These are phyloP conservation scores for Hydropotes inermis DNA, from an alignment of 2,113 vertebrate species.

Conservation along the genomic window DNA sequence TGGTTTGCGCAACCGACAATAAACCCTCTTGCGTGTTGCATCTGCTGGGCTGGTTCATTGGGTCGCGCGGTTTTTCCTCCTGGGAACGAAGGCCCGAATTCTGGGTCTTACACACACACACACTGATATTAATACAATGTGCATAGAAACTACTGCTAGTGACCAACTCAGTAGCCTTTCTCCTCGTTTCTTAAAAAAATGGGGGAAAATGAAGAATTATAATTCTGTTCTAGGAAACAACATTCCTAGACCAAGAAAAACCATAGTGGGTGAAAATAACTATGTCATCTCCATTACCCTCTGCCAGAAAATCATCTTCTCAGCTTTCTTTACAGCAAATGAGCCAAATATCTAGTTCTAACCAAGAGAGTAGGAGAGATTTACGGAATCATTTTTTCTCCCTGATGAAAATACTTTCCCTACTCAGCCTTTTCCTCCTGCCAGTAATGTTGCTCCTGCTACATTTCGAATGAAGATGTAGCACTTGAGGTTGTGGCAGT, in stretches of 20 bases:
- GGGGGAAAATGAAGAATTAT: background rate
- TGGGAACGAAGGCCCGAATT: too few relatives aligned
- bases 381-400: background rate
- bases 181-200: background rate
- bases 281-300: background rate
- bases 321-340: background rate
- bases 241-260: background rate
- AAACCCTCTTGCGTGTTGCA: too few relatives aligned
- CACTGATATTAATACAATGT: background rate
- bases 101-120: too few relatives aligned
- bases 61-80: too few relatives aligned
- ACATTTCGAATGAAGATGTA: background rate
- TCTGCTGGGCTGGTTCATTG: too few relatives aligned
- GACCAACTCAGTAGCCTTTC: background rate
- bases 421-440: background rate
- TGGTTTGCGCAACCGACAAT: too few relatives aligned
- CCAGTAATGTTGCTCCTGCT: background rate
- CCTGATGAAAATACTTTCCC: background rate
- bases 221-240: background rate
- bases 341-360: background rate
- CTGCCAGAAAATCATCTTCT: background rate
- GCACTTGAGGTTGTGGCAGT: background rate
- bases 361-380: background rate
- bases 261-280: background rate
- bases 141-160: background rate